Conservation (phyloP, 2,797 vertebrate genomes). For the Artibeus lituratus region DNA sequence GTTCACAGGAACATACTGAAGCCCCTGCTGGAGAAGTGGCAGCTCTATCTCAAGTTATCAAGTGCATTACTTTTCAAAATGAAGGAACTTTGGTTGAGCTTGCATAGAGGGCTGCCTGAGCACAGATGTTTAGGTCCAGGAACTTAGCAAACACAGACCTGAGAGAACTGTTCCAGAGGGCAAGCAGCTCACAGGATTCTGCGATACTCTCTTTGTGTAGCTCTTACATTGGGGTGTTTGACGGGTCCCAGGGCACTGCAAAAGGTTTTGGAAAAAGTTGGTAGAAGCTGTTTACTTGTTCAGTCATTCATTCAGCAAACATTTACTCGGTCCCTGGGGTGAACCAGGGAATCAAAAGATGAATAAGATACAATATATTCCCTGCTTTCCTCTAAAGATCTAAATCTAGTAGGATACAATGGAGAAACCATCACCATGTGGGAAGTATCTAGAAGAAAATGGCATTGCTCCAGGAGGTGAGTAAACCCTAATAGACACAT, state of each 20-base stretch:
- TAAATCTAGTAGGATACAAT: neutral
- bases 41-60: neutral
- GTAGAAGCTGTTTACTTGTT: neutral
- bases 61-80: neutral
- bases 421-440: neutral
- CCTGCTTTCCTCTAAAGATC: neutral
- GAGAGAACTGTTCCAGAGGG: neutral
- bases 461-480: neutral
- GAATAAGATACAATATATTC: neutral
- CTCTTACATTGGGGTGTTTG: neutral
- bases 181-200: neutral
- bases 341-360: neutral
- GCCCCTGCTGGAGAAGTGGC: neutral
- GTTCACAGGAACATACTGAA: neutral
- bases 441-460: neutral
- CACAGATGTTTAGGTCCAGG: neutral
- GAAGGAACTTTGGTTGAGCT: neutral
- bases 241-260: neutral
- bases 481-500: neutral
- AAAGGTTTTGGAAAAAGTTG: neutral
- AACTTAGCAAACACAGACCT: neutral
- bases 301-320: neutral
- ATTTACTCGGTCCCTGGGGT: neutral
- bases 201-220: neutral
- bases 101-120: neutral